These are phyloP conservation scores for Autographa pulchrina DNA, from an alignment of 2,888 invertebrate genomes.

Conservation along the genomic window DNA sequence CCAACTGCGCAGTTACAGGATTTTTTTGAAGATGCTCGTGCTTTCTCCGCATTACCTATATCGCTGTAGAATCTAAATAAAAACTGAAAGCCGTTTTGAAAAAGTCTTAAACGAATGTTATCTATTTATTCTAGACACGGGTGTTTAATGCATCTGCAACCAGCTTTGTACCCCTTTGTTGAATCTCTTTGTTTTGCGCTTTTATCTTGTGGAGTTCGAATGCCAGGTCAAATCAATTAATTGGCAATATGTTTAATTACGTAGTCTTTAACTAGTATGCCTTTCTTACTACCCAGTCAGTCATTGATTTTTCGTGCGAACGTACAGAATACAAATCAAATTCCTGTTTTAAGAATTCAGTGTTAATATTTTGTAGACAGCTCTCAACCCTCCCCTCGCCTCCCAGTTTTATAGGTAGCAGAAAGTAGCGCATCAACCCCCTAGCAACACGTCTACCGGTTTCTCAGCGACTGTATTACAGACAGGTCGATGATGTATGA, in stretches of 20 bases:
- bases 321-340: neutral
- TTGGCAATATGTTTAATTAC: neutral
- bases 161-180: neutral
- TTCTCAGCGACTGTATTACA: neutral
- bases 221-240: neutral
- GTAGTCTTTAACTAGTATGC: neutral
- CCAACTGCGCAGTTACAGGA: constrained; percentile 34
- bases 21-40: constrained; percentile 14
- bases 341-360: neutral
- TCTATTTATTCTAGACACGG: neutral
- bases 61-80: neutral
- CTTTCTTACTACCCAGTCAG: neutral
- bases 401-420: constrained; percentile 4
- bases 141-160: neutral
- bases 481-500: constrained; percentile 1
- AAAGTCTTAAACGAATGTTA: too few relatives aligned
- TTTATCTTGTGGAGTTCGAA: neutral
- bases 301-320: too few relatives aligned
- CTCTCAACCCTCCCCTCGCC: neutral
- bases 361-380: constrained; percentile 4
- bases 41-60: neutral
- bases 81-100: neutral
- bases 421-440: constrained; percentile 19
- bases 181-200: neutral
- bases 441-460: constrained; percentile 4